Evolutionary conservation across 1,140 invertebrate species (phyloP), one percentile per base, ranked within the genome.

Genomic region (Lineus longissimus): DNA sequence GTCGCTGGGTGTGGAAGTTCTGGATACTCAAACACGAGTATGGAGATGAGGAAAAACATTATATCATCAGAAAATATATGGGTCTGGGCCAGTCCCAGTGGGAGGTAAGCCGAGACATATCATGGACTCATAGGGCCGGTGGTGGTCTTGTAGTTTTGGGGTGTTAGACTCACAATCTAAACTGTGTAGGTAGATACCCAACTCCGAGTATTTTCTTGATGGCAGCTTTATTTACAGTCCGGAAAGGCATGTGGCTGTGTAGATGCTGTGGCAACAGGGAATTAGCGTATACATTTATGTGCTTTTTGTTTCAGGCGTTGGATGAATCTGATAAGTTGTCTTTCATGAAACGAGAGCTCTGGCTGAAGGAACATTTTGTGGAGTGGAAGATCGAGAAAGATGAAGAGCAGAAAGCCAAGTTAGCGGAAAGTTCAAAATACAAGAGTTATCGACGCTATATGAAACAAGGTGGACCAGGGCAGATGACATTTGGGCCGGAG

Each of bases 351-450:
- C 76, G 86, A 71, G 87, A 94, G 75, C 79, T 95, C 30, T 95
- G 93, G 93, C 87, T 89, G 41, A 87, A 87, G 73, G 87, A 89
- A 29, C 90, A 92, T 36, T 94, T 90, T 82, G 68, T 82, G 77
- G 78, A 76, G 61, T 95, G 92, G 92, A 91, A 93, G 77, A 81
- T 86, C 66, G 84, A 87, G 65, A 88, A 92, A 79, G 91, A 95
- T 70, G 90, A 91, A 69, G 89, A 92, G 76, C 86, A 88, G 68
- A 92, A 91, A 73, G 88, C 88, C 66, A 88, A 91, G 76, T 59
- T 81, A 59, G 79, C 78, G 22, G 75, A 80, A 62, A 81, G 70
- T 74, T 70, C 73, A 17, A 55, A 74, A 40, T 81, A 81, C 65
- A 81, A 80, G 70, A 78, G 69, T 62, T 80, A 77, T 55, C 61